phyloP scores from a whole-genome alignment of 2,113 vertebrate genomes.

The Origma solitaria region DNA sequence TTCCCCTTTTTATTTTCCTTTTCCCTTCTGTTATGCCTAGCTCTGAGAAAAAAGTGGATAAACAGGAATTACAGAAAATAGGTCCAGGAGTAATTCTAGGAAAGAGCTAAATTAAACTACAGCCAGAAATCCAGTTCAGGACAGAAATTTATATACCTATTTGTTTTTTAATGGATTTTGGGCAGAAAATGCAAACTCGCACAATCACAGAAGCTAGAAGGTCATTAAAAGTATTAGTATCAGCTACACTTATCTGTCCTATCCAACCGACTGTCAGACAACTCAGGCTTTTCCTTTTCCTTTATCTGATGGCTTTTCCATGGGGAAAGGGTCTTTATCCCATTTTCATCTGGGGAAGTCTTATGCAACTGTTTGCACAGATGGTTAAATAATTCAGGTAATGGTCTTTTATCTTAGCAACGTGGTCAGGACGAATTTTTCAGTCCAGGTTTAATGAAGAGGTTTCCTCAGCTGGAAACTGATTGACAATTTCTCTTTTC shows the following conservation, averaged over 20 bases:
- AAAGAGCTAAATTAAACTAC: background rate
- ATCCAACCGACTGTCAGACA: background rate
- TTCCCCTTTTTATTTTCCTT: background rate
- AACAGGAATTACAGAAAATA: background rate
- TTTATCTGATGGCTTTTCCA: slow-evolving; percentile 41
- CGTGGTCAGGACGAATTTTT: background rate
- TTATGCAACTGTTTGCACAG: slow-evolving; percentile 9
- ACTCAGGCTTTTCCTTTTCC: background rate
- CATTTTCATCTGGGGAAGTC: slow-evolving; percentile 19
- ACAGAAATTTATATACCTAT: background rate
- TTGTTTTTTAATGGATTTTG: background rate
- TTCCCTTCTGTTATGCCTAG: background rate
- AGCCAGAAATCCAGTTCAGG: background rate
- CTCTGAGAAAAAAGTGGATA: background rate
- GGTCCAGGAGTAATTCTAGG: background rate
- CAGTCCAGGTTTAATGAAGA: slow-evolving; percentile 22
- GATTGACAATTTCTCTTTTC: slow-evolving; percentile 14
- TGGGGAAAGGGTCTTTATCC: slow-evolving; percentile 3
- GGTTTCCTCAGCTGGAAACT: background rate
- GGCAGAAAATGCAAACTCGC: background rate
- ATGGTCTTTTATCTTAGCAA: slow-evolving; percentile 4
- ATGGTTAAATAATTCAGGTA: slow-evolving; percentile 9
- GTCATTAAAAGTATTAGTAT: background rate
- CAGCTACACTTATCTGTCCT: background rate
- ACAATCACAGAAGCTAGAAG: background rate